phyloP scores from a whole-genome alignment of 2,113 vertebrate species.

The Dendropsophus ebraccatus region DNA sequence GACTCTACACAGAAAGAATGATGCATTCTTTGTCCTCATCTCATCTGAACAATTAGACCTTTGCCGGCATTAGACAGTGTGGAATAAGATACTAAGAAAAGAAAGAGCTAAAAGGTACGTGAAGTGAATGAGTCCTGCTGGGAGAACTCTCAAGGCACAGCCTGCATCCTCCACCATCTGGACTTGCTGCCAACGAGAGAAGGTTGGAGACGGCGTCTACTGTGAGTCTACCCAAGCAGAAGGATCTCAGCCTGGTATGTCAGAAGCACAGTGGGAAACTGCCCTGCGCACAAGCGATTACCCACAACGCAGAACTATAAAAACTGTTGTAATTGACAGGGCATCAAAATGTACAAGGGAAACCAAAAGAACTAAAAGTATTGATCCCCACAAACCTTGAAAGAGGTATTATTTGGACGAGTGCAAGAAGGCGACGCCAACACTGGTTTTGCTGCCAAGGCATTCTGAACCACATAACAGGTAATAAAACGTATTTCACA shows the following conservation, averaged over 20 bases:
- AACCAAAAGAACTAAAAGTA: constrained; percentile 28
- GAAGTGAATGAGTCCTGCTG: not conserved
- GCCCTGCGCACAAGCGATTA: not conserved
- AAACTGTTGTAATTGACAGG: constrained; percentile 1
- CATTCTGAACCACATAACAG: not conserved
- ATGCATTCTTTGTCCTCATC: constrained; percentile 29
- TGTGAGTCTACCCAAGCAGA: constrained; percentile 1
- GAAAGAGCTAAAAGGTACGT: not conserved
- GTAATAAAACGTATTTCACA: constrained; percentile 14
- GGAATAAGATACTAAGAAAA: not conserved
- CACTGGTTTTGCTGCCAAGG: not conserved
- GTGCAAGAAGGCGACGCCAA: not conserved
- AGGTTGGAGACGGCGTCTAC: not conserved
- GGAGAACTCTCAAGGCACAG: not conserved
- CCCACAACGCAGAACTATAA: constrained; percentile 39
- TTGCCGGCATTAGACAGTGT: not conserved
- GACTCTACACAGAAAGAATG: constrained; percentile 19
- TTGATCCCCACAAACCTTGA: not conserved
- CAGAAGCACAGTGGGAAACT: constrained; percentile 30
- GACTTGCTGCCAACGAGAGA: not conserved
- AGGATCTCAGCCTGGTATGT: constrained; percentile 42
- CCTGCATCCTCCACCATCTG: not conserved
- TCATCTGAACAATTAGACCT: not conserved
- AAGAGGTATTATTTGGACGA: not conserved
- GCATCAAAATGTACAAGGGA: not conserved